phyloP scores from a whole-genome alignment of 2,888 invertebrate species.

The Lypha dubia region DNA sequence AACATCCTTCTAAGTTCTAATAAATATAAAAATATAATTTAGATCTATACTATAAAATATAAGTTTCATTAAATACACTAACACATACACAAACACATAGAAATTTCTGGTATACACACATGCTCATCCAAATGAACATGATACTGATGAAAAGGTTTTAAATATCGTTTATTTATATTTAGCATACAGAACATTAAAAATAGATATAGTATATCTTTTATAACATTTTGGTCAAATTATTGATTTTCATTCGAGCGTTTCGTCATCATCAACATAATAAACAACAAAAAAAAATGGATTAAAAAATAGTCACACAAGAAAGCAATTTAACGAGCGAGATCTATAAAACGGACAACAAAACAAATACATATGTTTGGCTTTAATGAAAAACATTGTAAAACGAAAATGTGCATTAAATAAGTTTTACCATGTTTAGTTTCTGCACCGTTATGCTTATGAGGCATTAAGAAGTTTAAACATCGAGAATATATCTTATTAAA shows the following conservation, averaged over 20 bases:
- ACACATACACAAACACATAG: background rate
- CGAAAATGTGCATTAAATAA: background rate
- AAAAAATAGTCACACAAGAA: background rate
- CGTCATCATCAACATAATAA: conserved; percentile 31
- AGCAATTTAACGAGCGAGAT: background rate
- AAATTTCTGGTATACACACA: background rate
- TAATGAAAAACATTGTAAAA: background rate
- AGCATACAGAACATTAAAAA: conserved; percentile 23
- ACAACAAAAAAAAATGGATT: background rate
- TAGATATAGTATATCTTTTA: conserved; percentile 50
- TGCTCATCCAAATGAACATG: background rate
- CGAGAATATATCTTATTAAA: too few relatives aligned
- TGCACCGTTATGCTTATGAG: too few relatives aligned
- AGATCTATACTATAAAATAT: background rate
- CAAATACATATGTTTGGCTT: too few relatives aligned
- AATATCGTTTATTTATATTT: background rate
- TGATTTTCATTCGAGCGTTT: conserved; percentile 58
- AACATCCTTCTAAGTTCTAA: background rate
- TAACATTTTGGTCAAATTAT: conserved; percentile 53
- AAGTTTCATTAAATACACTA: background rate
- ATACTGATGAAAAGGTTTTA: conserved; percentile 1
- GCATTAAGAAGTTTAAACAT: too few relatives aligned
- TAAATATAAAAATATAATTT: background rate
- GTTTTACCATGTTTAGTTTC: too few relatives aligned
- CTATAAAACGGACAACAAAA: background rate